phyloP scores from a whole-genome alignment of 2,888 invertebrate species.

The Cosmorhoe ocellata region DNA sequence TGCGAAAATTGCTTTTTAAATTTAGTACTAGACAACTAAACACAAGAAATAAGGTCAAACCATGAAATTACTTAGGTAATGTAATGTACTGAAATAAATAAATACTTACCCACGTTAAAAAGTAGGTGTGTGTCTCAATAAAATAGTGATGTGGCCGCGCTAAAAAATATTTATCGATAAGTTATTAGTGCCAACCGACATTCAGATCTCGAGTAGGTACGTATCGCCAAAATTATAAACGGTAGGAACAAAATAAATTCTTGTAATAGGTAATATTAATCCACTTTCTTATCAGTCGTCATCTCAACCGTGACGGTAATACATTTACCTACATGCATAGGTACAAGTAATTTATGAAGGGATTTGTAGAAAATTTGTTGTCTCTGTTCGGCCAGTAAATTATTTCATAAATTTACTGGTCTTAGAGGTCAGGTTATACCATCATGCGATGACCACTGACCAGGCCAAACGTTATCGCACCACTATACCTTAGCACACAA shows the following conservation, averaged over 20 bases:
- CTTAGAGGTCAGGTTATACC: constrained; percentile 51
- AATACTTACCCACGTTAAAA: too few relatives aligned
- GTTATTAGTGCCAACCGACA: not conserved
- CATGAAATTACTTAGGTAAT: too few relatives aligned
- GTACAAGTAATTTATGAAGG: constrained; percentile 13
- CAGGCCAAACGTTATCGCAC: constrained; percentile 47
- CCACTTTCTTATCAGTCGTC: constrained; percentile 34
- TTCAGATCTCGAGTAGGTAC: too few relatives aligned
- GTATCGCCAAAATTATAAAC: too few relatives aligned
- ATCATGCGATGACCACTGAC: constrained; percentile 50
- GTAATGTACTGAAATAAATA: too few relatives aligned
- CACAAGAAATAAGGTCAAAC: too few relatives aligned
- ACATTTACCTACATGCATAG: too few relatives aligned
- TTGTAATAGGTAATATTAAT: not conserved
- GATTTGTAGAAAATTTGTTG: constrained; percentile 6
- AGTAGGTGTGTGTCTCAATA: too few relatives aligned
- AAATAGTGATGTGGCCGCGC: constrained; percentile 6
- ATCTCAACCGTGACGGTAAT: constrained; percentile 14
- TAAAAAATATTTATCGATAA: constrained; percentile 2
- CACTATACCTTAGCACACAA: constrained; percentile 58
- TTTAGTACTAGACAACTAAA: too few relatives aligned
- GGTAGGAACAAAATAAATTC: too few relatives aligned
- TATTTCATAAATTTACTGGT: constrained; percentile 3
- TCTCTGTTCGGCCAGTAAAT: constrained; percentile 6
- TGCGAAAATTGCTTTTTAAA: not conserved